These are phyloP conservation scores for Sinocyclocheilus anshuiensis DNA, from an alignment of 2,113 vertebrate genomes.

Conservation along the genomic window DNA sequence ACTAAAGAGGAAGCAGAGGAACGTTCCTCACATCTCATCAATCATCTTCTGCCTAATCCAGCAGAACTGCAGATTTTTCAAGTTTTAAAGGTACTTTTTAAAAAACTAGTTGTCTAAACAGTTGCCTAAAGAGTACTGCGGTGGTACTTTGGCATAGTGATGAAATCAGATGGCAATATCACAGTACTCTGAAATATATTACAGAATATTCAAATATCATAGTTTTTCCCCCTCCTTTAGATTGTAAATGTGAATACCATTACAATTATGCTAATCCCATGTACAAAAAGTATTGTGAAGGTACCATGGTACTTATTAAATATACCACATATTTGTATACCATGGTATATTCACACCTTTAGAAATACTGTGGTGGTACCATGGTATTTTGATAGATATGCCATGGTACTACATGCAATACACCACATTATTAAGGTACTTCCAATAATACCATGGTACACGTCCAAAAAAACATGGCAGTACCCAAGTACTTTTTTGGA, in stretches of 20 bases:
- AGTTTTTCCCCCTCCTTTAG: no score
- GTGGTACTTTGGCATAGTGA: neutral
- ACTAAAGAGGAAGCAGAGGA: neutral
- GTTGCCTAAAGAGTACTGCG: neutral
- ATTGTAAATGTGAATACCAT: neutral
- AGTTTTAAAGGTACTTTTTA: neutral
- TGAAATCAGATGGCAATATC: neutral
- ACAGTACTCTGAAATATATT: neutral
- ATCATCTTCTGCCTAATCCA: slow-evolving; percentile 9
- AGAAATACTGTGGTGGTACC: no score
- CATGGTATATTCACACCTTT: no score
- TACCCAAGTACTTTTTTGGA: neutral
- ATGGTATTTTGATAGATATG: neutral
- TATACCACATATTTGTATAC: no score
- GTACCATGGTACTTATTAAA: neutral
- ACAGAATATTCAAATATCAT: neutral
- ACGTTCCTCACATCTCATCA: slow-evolving; percentile 6
- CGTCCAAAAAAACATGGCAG: neutral
- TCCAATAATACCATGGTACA: neutral
- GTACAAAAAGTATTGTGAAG: neutral
- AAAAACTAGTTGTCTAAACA: neutral
- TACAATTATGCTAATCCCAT: neutral
- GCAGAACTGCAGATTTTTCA: neutral
- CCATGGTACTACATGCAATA: neutral
- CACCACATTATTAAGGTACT: no score